phyloP scores from a whole-genome alignment of 2,113 vertebrate species.

The Pachycephala philippinensis region DNA sequence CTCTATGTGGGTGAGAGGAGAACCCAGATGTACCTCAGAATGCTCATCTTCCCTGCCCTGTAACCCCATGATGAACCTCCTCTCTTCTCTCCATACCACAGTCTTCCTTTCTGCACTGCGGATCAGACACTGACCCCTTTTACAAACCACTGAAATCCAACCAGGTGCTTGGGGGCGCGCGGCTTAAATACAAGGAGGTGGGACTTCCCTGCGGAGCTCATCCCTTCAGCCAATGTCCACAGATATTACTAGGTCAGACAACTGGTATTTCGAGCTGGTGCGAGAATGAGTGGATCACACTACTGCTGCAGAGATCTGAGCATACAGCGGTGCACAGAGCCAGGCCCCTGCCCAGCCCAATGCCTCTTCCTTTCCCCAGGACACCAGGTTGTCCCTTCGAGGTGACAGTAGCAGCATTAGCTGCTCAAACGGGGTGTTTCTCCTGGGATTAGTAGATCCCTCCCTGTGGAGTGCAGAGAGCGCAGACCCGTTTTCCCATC shows the following conservation, averaged over 20 bases:
- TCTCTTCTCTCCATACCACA: neutral
- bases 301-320: neutral
- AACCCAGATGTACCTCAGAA: neutral
- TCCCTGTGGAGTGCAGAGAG: neutral
- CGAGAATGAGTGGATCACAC: neutral
- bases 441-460: neutral
- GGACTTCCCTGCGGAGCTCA: neutral
- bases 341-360: neutral
- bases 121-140: neutral
- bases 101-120: neutral
- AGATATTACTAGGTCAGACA: conserved; percentile 30
- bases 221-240: neutral
- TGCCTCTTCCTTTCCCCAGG: neutral
- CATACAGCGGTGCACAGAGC: rapidly evolving
- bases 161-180: neutral
- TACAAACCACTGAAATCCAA: neutral
- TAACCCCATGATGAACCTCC: neutral
- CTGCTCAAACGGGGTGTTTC: rapidly evolving
- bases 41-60: neutral
- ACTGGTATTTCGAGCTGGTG: neutral
- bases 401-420: neutral
- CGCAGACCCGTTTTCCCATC: rapidly evolving
- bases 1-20: neutral
- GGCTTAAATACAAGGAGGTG: neutral
- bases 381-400: neutral